A percentile compares a stretch with the other conserved stretches of the same genome.
Conservation (phyloP, 2,113 vertebrate genomes). For the Macheiramphus alcinus region DNA sequence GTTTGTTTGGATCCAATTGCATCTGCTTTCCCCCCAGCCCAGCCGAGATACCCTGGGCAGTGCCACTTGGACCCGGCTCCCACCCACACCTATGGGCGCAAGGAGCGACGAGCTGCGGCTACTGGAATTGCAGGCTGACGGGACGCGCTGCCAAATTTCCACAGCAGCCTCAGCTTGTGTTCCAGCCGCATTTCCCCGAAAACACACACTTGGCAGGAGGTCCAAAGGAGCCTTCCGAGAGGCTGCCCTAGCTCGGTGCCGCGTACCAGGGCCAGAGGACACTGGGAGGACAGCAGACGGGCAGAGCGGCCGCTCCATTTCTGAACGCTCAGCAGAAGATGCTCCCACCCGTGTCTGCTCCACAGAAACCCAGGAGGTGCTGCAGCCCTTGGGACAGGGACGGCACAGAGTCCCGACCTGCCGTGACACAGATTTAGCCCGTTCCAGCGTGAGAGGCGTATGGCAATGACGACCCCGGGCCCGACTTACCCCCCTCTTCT, state of each 20-base stretch:
- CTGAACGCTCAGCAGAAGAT: accelerated
- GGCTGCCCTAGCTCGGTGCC: background rate
- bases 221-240: background rate
- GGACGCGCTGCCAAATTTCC: background rate
- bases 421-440: background rate
- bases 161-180: background rate
- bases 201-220: background rate
- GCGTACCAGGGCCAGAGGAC: background rate
- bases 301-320: accelerated
- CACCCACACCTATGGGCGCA: background rate
- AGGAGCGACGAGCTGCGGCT: background rate
- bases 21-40: background rate
- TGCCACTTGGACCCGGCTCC: accelerated
- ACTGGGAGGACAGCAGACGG: background rate
- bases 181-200: slow-evolving; percentile 1
- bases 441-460: accelerated
- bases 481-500: background rate
- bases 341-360: background rate
- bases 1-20: background rate
- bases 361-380: background rate
- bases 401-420: background rate
- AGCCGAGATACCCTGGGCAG: accelerated
- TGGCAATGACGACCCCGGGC: accelerated
- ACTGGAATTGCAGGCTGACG: background rate
- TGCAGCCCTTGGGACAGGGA: background rate